Base-by-base conservation (phyloP, 2,797 vertebrate species). In the Poeciliopsis paucimaculata region DNA sequence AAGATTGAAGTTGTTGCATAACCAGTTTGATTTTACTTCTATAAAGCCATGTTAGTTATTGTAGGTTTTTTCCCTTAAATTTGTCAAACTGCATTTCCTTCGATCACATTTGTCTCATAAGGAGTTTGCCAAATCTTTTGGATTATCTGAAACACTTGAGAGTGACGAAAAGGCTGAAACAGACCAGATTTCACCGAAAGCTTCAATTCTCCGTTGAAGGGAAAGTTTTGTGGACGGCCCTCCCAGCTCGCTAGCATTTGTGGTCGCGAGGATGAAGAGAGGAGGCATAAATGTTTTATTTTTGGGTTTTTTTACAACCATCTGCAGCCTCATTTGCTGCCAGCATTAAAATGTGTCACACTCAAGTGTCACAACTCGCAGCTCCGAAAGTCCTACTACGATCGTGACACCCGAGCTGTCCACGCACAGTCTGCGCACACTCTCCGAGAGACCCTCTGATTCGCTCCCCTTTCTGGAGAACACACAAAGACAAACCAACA, bases 321-420 rank as follows among this genome's bases (percentile, higher is more conserved):
- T 20, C 26, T 5, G 10, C 9, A 36, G 18, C 26, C 20, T 36
- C 12, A 53, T 10, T 62, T 77, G 10, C 41, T 47, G 53, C 62
- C 74, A 39, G 64, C 18, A 72, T 74, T 57, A 45, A 77, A 62
- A 49, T 46, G 18, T 46, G 23, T 72, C 66, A 28, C 39, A 62
- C 34, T 72, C 62, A 36, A 36, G 49, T 57, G 41, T 75, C 60
- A 70, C 78, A 77, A 77, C 68, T 68, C 31, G 12, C 13, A 46
- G 18, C 28, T 87, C 20, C 46, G 51, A 31, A 73, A 73, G 43
- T 64, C 26, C 47, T n/a, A 2, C 4, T 16, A 9, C 57, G 12
- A 23, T 41, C 26, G 47, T 51, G 20, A 16, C 18, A 81, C 64
- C 66, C 47, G 4, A 28, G 41, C 23, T 53, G 55, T 66, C 45